phyloP scores from a whole-genome alignment of 2,797 vertebrate genomes.

The Hypotaenidia philippensis region DNA sequence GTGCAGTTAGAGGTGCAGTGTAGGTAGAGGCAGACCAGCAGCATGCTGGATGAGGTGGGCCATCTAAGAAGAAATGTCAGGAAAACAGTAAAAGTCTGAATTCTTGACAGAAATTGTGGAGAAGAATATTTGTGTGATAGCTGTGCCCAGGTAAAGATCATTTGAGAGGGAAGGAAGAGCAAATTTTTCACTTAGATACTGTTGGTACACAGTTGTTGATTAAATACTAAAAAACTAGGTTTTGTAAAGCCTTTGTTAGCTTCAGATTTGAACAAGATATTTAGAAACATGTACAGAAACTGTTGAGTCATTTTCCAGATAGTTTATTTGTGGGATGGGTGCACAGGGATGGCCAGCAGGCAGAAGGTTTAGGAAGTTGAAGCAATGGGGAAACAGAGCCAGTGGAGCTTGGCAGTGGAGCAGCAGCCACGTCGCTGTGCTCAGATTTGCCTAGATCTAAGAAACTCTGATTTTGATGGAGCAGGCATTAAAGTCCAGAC shows the following conservation, averaged over 20 bases:
- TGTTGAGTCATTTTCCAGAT: not conserved
- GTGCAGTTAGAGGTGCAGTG: not conserved
- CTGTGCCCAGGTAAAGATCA: not conserved
- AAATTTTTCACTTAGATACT: not conserved
- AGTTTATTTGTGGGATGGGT: not conserved
- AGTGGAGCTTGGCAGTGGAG: not conserved
- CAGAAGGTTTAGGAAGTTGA: not conserved
- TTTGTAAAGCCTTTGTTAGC: not conserved
- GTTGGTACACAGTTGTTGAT: not conserved
- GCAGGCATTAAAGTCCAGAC: not conserved
- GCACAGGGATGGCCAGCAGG: not conserved
- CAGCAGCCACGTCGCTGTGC: not conserved
- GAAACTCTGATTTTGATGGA: not conserved
- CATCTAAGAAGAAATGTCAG: not conserved
- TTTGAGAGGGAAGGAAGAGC: not conserved
- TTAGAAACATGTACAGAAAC: not conserved
- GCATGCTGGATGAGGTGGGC: not conserved
- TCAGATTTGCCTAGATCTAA: not conserved
- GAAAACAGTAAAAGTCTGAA: not conserved
- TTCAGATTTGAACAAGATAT: not conserved
- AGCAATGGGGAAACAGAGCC: not conserved
- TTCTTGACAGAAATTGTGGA: not conserved
- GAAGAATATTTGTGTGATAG: not conserved
- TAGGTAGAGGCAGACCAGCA: not conserved
- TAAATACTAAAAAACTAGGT: not conserved